A percentile compares a stretch with the other conserved stretches of the same genome.
Evolutionary conservation across 2,888 invertebrate species (phyloP).

Genomic region (Dione juno): DNA sequence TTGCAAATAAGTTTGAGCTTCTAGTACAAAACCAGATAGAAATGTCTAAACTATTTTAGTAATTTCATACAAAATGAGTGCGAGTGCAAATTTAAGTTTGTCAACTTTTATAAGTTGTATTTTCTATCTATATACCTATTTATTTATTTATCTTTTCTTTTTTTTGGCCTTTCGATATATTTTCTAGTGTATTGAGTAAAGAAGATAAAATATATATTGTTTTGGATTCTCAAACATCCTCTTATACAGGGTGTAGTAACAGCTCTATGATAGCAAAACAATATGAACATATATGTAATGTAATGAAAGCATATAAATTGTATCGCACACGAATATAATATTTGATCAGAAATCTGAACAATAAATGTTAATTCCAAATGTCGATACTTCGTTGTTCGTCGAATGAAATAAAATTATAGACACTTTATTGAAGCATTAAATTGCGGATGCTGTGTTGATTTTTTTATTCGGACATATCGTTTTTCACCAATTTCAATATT

Average conservation of each 20-base stretch:
- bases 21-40: too few species aligned
- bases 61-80: neutral
- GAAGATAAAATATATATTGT: too few species aligned
- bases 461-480: neutral
- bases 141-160: too few species aligned
- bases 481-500: constrained; percentile 7
- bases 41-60: too few species aligned
- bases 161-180: too few species aligned
- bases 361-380: constrained; percentile 30
- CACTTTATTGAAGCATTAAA: constrained; percentile 18
- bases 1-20: too few species aligned
- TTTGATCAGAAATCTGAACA: constrained; percentile 29
- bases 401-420: constrained; percentile 29
- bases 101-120: neutral
- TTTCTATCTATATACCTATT: neutral
- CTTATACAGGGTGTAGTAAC: too few species aligned
- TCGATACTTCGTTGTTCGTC: constrained; percentile 22
- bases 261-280: too few species aligned
- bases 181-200: too few species aligned
- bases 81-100: neutral
- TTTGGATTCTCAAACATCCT: too few species aligned
- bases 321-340: constrained; percentile 14
- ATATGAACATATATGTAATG: too few species aligned
- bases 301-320: constrained; percentile 18
- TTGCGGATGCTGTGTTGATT: constrained; percentile 11